Evolutionary conservation across 2,113 vertebrate genomes (phyloP).

Genomic region (Puntigrus tetrazona): DNA sequence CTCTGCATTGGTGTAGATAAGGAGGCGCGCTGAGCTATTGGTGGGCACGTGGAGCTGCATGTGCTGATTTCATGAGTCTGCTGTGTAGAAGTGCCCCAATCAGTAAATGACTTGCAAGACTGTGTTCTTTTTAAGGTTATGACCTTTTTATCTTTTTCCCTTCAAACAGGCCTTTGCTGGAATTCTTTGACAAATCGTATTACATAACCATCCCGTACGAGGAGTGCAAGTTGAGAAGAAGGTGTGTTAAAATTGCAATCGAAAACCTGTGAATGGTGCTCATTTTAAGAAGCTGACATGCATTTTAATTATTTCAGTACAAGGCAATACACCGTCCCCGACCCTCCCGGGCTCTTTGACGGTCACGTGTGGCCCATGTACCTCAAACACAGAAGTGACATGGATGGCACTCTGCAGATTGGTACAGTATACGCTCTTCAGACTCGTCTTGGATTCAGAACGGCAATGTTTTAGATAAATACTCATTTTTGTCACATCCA

Average conservation of each 20-base stretch:
- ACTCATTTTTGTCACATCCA: background rate
- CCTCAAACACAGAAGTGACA: conserved; percentile 75
- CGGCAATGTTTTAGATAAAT: background rate
- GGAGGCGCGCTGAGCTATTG: background rate
- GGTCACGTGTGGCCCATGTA: conserved; percentile 87
- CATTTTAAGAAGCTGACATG: background rate
- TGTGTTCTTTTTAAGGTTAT: background rate
- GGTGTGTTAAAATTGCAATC: conserved; percentile 60
- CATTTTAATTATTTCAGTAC: conserved; percentile 64
- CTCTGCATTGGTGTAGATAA: conserved; percentile 49
- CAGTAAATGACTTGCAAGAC: background rate
- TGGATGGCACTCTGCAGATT: conserved; percentile 72
- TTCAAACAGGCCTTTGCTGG: conserved; percentile 70
- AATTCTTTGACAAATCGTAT: conserved; percentile 74
- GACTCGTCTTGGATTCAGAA: background rate
- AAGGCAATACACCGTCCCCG: conserved; percentile 79
- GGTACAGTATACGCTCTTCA: conserved; percentile 60
- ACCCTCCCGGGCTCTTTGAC: conserved; percentile 81
- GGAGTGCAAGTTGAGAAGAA: conserved; percentile 79
- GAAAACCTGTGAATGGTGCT: background rate
- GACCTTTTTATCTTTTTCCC: conserved; percentile 1
- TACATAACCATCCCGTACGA: conserved; percentile 78
- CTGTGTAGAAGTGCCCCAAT: background rate
- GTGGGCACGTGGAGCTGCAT: background rate
- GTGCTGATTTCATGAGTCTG: background rate